Evolutionary conservation across 2,113 vertebrate genomes (phyloP).

Genomic region (Actinemys pallida): DNA sequence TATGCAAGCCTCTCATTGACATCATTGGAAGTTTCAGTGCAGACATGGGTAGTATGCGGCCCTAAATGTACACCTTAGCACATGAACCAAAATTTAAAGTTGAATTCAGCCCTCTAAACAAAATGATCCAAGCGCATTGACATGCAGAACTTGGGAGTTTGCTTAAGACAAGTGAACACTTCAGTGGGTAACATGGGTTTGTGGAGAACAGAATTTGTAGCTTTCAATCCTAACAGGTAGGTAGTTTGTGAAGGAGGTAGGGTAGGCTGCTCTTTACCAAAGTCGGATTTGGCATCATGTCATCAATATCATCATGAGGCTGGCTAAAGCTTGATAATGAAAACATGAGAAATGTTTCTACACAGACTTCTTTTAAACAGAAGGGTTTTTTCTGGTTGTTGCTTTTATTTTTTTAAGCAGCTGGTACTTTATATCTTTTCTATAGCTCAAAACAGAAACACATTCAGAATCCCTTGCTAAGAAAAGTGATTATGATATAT

Average conservation of each 20-base stretch:
- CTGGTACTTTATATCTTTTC: accelerated
- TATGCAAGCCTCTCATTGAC: not conserved
- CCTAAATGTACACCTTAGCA: not conserved
- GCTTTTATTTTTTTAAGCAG: not conserved
- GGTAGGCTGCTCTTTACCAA: not conserved
- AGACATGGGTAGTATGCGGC: not conserved
- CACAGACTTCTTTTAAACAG: not conserved
- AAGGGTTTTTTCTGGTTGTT: not conserved
- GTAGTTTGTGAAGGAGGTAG: not conserved
- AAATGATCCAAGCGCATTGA: not conserved
- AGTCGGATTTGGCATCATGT: not conserved
- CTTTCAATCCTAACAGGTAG: not conserved
- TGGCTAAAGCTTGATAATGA: not conserved
- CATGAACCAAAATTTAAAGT: not conserved
- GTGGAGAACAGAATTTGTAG: accelerated
- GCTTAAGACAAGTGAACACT: accelerated
- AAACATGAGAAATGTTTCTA: not conserved
- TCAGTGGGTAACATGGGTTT: not conserved
- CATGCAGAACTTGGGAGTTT: not conserved
- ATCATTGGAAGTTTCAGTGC: not conserved
- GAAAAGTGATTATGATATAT: accelerated
- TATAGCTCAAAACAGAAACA: accelerated
- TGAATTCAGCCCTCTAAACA: not conserved
- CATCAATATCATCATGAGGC: accelerated
- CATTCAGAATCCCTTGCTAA: accelerated